Base-by-base conservation (phyloP, 1,140 invertebrate genomes). In the Trichonephila clavata region DNA sequence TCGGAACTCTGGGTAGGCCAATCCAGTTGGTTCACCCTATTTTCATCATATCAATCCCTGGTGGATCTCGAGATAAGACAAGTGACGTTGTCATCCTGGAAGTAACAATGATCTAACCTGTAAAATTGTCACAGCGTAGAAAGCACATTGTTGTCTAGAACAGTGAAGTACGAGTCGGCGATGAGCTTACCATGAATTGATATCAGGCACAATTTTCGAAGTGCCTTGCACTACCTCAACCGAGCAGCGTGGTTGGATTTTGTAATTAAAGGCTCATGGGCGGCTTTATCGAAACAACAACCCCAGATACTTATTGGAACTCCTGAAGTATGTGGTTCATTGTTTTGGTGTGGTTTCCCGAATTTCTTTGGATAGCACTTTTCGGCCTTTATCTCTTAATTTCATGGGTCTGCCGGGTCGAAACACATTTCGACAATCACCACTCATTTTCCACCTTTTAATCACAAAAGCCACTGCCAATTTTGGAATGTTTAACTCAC, bases 71-170 rank as follows among this genome's bases (percentile, higher is more conserved):
- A 18, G 21, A 21, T 18, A 3, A 21, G 20, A 63, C 13, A 63
- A 63, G 5, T 43, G 43, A 18, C 27, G n/a, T 89, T 89, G 61
- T 71, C 61, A 24, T 89, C 63, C 32, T 89, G 86, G 10, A 71
- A 89, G 27, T 89, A 32, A 89, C 1, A 65, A 21, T 13, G 8
- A 21, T 89, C 61, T 27, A 20, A 39, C 65, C 13, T 14, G 65
- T 24, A 89, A 89, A 89, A 71, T n/a, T 89, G 16, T 61, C 32
- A 68, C 20, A 71, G 2, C 18, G 50, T 65, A 89, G 27, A 27
- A 89, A 71, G 63, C 7, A 43, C 63, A 14, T 50, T 50, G 21
- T 65, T 21, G 27, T 89, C 86, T 27, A 89, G 24, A 89, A 89
- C 50, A 71, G 7, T 61, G 39, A 10, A 43, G 50, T 27, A 43